These are phyloP conservation scores for Anastrepha ludens DNA, from an alignment of 1,140 invertebrate species.

Conservation along the genomic window DNA sequence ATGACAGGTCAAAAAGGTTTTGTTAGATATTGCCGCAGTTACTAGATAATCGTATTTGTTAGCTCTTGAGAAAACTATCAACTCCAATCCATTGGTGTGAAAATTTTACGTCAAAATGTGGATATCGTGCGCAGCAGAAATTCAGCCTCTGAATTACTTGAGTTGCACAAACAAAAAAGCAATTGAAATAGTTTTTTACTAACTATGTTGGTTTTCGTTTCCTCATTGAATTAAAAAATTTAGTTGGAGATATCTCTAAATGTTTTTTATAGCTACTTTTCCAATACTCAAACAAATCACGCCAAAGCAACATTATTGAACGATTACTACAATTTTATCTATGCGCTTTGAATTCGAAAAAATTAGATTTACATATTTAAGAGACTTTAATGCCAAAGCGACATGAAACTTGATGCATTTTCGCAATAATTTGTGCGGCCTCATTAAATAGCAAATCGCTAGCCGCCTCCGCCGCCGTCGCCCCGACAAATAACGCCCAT, in stretches of 20 bases:
- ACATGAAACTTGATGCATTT: conserved; percentile 36
- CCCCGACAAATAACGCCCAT: not conserved
- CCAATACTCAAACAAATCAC: not conserved
- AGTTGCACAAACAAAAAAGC: too few relatives aligned
- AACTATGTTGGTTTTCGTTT: too few relatives aligned
- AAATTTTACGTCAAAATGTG: too few relatives aligned
- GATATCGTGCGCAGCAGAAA: too few relatives aligned
- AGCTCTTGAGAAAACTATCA: too few relatives aligned
- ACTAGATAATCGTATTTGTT: too few relatives aligned
- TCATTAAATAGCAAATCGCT: conserved; percentile 45
- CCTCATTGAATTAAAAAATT: too few relatives aligned
- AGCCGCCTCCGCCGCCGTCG: not conserved
- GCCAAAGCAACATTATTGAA: conserved; percentile 6
- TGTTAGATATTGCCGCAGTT: too few relatives aligned
- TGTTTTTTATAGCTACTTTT: not conserved
- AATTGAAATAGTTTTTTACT: too few relatives aligned
- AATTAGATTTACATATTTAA: not conserved
- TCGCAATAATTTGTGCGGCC: conserved; percentile 48
- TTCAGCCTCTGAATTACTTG: too few relatives aligned
- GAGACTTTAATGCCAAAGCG: conserved; percentile 3
- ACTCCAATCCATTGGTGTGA: too few relatives aligned
- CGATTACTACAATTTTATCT: not conserved
- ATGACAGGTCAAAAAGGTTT: too few relatives aligned
- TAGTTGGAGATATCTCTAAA: conserved; percentile 22
- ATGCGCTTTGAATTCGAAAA: not conserved